Conservation (phyloP, 30 jellyfish, hydroid and myxozoan species). For the Aurelia sp. region DNA sequence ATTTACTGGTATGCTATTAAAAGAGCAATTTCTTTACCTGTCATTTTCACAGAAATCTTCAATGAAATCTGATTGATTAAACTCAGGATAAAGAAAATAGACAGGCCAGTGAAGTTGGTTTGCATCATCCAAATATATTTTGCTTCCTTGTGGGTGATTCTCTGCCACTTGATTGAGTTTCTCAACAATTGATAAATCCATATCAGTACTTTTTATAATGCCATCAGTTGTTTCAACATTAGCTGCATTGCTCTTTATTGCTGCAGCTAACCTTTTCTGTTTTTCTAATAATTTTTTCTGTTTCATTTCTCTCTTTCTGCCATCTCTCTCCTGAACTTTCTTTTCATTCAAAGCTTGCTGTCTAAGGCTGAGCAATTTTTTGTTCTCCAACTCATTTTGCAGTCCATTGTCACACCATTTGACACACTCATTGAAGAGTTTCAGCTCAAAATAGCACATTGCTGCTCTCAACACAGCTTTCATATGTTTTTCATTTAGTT, state of each 20-base stretch:
- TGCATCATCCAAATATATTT: conserved; percentile 67
- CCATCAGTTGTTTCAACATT: no score
- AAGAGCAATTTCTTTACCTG: conserved; percentile 35
- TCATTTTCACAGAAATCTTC: conserved; percentile 85
- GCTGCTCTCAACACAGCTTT: conserved; percentile 92
- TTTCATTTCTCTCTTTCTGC: conserved; percentile 62
- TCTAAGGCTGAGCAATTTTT: conserved; percentile 35
- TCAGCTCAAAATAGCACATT: conserved; percentile 81
- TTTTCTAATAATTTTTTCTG: conserved; percentile 33
- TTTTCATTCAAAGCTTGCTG: conserved; percentile 54
- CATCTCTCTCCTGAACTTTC: conserved; percentile 88
- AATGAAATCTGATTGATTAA: conserved; percentile 87
- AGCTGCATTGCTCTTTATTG: conserved; percentile 12
- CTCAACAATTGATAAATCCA: background rate
- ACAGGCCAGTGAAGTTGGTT: conserved; percentile 95
- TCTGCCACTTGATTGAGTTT: conserved; percentile 20
- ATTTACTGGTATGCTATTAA: no score
- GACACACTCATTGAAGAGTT: conserved; percentile 75
- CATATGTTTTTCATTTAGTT: conserved; percentile 68
- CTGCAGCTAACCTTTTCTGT: conserved; percentile 56
- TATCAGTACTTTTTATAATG: no score
- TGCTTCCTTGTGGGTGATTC: conserved; percentile 67
- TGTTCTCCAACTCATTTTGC: conserved; percentile 55
- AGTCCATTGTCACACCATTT: conserved; percentile 92
- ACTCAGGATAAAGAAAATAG: conserved; percentile 90